Percentiles rank a stretch among this genome's conserved stretches.
These are phyloP conservation scores for Lathamus discolor DNA, from an alignment of 2,113 vertebrate species.

Conservation along the genomic window DNA sequence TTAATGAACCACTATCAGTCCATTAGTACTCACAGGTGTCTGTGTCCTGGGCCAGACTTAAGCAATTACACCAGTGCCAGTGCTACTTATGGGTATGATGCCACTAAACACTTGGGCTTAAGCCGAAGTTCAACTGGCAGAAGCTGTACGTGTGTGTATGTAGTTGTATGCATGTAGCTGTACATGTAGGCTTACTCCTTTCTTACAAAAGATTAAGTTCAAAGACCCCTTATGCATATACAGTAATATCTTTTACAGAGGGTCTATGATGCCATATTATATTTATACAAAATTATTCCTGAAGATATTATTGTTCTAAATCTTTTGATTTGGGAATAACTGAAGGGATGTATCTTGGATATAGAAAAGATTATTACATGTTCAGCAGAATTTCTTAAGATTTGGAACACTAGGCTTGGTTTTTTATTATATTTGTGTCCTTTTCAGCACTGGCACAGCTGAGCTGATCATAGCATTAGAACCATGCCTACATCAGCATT, in stretches of 20 bases:
- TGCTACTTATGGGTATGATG: neutral
- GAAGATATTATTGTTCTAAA: neutral
- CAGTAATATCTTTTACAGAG: neutral
- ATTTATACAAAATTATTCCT: neutral
- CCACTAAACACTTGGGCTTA: neutral
- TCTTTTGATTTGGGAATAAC: neutral
- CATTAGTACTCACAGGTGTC: neutral
- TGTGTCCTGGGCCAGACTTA: neutral
- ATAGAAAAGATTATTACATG: neutral
- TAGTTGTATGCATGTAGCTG: neutral
- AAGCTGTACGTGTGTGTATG: fast-evolving
- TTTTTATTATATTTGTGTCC: neutral
- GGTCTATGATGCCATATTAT: neutral
- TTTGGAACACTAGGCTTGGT: neutral
- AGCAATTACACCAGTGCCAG: neutral
- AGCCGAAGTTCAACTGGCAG: neutral
- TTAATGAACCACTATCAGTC: neutral
- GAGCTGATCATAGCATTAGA: neutral
- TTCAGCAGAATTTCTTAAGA: neutral
- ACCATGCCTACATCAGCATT: neutral
- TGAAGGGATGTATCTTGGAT: neutral
- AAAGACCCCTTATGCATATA: neutral
- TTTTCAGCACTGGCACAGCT: neutral
- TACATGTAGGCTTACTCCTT: neutral
- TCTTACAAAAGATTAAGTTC: neutral